Percentiles rank a stretch among this genome's conserved stretches.
phyloP scores from a whole-genome alignment of 2,113 vertebrate genomes.

The Anseranas semipalmata region DNA sequence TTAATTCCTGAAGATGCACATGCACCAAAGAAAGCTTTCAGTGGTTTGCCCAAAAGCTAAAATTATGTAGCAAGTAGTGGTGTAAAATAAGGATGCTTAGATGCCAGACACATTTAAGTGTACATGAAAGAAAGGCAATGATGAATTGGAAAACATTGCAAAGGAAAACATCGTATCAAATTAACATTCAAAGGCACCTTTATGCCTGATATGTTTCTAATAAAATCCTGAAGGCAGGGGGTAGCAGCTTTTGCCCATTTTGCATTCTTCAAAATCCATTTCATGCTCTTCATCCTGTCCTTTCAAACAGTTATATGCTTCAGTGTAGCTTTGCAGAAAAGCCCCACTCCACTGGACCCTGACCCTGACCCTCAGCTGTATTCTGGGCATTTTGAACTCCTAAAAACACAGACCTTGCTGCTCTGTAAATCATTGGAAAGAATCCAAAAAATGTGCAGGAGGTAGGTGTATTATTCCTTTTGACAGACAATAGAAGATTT shows the following conservation, averaged over 20 bases:
- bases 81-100: background rate
- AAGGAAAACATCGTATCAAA: background rate
- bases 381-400: background rate
- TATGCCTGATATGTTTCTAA: background rate
- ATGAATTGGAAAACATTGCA: background rate
- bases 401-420: background rate
- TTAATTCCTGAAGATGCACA: conserved; percentile 13
- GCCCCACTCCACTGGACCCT: background rate
- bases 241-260: background rate
- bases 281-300: background rate
- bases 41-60: background rate
- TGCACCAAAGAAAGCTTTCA: background rate
- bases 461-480: background rate
- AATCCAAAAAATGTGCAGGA: background rate
- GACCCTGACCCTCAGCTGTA: background rate
- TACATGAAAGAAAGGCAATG: background rate
- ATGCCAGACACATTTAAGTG: background rate
- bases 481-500: background rate
- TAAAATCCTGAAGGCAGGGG: background rate
- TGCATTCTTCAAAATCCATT: background rate
- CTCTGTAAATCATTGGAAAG: background rate
- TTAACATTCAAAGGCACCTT: background rate
- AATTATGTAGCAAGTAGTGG: background rate
- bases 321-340: background rate
- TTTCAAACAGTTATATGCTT: background rate